Evolutionary conservation across 2,113 vertebrate species (phyloP).

Genomic region (Brevimyrus niger): DNA sequence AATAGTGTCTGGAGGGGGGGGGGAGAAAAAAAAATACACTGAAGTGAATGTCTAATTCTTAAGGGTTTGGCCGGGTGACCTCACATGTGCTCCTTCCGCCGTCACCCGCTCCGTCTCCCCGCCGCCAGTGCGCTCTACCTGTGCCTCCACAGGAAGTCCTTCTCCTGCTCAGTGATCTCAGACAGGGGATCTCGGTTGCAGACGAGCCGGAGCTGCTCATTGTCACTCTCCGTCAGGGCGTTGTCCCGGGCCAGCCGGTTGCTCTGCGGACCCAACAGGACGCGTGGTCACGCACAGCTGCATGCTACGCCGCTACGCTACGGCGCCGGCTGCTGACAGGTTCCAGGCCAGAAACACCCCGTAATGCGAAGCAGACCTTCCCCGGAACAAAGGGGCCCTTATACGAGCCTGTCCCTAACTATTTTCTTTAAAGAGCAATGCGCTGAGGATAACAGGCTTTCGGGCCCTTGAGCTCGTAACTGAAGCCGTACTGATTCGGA

Average conservation of each 20-base stretch:
- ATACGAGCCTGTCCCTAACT: neutral
- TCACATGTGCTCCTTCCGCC: neutral
- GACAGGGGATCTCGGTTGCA: constrained; percentile 90
- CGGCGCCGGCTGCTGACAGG: neutral
- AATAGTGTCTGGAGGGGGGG: constrained; percentile 71
- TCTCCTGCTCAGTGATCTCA: constrained; percentile 98
- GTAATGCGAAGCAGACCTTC: neutral
- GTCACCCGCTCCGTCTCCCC: neutral
- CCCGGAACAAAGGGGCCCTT: neutral
- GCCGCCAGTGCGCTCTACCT: constrained; percentile 55
- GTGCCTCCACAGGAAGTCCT: constrained; percentile 97
- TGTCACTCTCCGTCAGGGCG: constrained; percentile 82
- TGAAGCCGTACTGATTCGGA: neutral
- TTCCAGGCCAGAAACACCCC: neutral
- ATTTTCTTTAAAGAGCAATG: neutral
- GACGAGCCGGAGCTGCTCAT: constrained; percentile 85
- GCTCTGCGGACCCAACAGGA: constrained; percentile 65
- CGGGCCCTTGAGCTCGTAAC: neutral
- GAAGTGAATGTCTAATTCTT: neutral
- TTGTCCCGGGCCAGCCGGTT: constrained; percentile 89
- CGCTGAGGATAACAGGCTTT: neutral
- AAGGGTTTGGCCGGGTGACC: neutral
- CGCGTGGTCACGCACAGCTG: neutral
- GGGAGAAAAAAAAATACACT: constrained; percentile 31
- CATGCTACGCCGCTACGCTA: neutral